These are phyloP conservation scores for Caenorhabditis sp. DNA, from an alignment of 2,888 invertebrate genomes.

Conservation along the genomic window DNA sequence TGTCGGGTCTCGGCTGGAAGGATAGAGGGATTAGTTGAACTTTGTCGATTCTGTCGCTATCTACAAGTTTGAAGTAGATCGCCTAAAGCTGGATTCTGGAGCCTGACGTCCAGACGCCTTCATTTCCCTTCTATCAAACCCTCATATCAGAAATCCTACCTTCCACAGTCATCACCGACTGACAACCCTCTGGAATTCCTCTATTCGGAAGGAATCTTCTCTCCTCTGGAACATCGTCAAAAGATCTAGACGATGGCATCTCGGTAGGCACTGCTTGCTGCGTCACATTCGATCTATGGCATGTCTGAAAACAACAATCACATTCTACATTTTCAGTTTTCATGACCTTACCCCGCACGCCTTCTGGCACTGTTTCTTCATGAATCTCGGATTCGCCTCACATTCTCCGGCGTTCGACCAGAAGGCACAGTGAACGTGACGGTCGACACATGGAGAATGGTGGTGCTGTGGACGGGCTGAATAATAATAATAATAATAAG, in stretches of 20 bases:
- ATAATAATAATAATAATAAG: slow-evolving; percentile 1
- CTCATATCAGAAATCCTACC: too few relatives aligned
- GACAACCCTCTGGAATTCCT: slow-evolving; percentile 65
- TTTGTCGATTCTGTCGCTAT: too few relatives aligned
- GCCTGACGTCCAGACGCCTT: background rate
- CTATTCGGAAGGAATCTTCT: slow-evolving; percentile 47
- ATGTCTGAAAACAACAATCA: slow-evolving; percentile 41
- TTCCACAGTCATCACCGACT: slow-evolving; percentile 68
- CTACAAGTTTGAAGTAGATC: too few relatives aligned
- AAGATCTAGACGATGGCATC: slow-evolving; percentile 15
- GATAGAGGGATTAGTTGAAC: too few relatives aligned
- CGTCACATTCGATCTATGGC: background rate
- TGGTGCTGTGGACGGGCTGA: slow-evolving; percentile 29
- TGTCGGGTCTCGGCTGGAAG: slow-evolving; percentile 49
- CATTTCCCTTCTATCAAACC: too few relatives aligned
- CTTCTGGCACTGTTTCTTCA: slow-evolving; percentile 75
- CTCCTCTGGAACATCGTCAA: slow-evolving; percentile 29
- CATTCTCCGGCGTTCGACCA: slow-evolving; percentile 79
- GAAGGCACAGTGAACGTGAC: slow-evolving; percentile 71
- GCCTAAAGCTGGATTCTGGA: too few relatives aligned
- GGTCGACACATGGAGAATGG: slow-evolving; percentile 63
- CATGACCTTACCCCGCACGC: slow-evolving; percentile 66
- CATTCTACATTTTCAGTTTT: background rate
- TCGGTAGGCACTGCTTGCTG: background rate
- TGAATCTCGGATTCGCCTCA: slow-evolving; percentile 77